Base-by-base conservation (phyloP, 2,888 invertebrate species). In the Shargacucullia verbasci region DNA sequence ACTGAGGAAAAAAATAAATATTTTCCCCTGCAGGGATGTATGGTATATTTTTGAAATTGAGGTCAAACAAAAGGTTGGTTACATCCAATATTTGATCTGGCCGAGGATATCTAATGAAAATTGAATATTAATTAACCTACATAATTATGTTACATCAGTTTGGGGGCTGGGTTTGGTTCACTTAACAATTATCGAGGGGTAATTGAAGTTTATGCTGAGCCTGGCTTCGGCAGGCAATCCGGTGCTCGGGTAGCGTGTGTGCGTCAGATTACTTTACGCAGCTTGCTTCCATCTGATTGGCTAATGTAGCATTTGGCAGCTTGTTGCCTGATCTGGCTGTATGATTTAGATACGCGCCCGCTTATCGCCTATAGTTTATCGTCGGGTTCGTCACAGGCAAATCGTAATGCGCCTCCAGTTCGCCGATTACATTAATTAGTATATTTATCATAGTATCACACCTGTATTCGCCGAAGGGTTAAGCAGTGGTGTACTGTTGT, bases 131-230 rank as follows among this genome's bases (percentile, higher is more conserved):
- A 73, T 60, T 49, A 53, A 43, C 35, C 48, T 55, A 43, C 20
- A 37, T 68, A 55, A 65, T 59, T 50, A 59, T 47, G 58, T 68
- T 46, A 45, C 38, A 55, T 38, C 50, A 57, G 71, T 38, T 58
- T 29, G 13, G 20, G 40, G 40, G 27, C 25, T 35, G 12, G 10
- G 35, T 63, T 57, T 63, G 64, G 66, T 70, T 64, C 63, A 58
- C 57, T 58, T 55, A 45, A 59, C 64, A 69, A 68, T 71, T 57
- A 66, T 70, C 43, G 53, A 47, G 54, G 61, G 61, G 56, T 75
- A 70, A 75, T 67, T 75, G 64, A 72, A 70, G 59, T 76, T 59
- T 62, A 65, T 59, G 65, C 55, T 49, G 38, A 60, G 58, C 48
- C 53, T 46, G 62, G 49, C 43, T 62, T 65, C 56, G 70, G 53